Conservation (phyloP, 2,797 vertebrate genomes). For the Notolepis coatsorum region DNA sequence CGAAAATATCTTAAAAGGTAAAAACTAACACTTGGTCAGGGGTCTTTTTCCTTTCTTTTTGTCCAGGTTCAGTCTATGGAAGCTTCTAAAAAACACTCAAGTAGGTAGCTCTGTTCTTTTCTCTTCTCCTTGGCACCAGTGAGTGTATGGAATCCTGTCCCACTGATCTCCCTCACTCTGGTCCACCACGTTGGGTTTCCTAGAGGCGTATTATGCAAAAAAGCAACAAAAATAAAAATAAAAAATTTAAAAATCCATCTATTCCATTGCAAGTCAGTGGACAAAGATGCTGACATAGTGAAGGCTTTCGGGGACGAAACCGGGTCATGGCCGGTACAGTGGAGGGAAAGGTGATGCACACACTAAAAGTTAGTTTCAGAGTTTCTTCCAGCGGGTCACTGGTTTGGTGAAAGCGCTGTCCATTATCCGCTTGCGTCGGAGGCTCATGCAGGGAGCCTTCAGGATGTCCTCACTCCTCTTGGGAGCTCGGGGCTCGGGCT, state of each 20-base stretch:
- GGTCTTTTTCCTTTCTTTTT: conserved; percentile 46
- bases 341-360: conserved; percentile 3
- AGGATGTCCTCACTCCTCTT: conserved; percentile 66
- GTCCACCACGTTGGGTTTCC: conserved; percentile 25
- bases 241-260: too few species aligned
- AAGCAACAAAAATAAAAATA: conserved; percentile 26
- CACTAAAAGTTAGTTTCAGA: conserved; percentile 74
- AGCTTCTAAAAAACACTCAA: conserved; percentile 32
- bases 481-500: conserved; percentile 35
- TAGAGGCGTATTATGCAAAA: conserved; percentile 50
- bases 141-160: conserved; percentile 67
- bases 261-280: conserved; percentile 22
- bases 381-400: conserved; percentile 90
- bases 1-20: conserved; percentile 57
- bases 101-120: conserved; percentile 20
- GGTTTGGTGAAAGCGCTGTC: conserved; percentile 89
- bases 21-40: conserved; percentile 46
- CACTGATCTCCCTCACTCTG: conserved; percentile 33
- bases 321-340: conserved; percentile 23
- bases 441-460: conserved; percentile 72
- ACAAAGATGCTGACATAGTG: conserved; percentile 25
- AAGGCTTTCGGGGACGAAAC: conserved; percentile 40
- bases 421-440: conserved; percentile 85
- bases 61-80: conserved; percentile 23
- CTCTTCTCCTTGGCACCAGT: too few species aligned